A percentile compares a stretch with the other conserved stretches of the same genome.
Evolutionary conservation across 1,140 invertebrate genomes (phyloP).

Genomic region (Scylla paramamosain): DNA sequence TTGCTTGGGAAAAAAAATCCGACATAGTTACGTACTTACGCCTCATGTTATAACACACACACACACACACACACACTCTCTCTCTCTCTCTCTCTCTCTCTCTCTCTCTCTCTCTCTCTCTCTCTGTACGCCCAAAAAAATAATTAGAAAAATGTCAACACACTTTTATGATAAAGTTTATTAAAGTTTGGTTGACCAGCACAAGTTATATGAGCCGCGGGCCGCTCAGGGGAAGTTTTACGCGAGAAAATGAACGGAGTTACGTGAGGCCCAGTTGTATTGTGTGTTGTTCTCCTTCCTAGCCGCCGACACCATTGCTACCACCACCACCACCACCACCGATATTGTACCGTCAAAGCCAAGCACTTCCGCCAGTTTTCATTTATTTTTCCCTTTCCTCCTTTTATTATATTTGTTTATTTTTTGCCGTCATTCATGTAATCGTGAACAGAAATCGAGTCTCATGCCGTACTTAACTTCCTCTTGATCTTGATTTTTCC

Average conservation of each 20-base stretch:
- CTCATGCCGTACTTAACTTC: too few relatives aligned
- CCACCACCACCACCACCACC: not conserved
- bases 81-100: conserved; percentile 20
- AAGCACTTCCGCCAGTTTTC: too few relatives aligned
- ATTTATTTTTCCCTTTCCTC: too few relatives aligned
- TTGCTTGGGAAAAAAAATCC: not conserved
- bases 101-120: conserved; percentile 20
- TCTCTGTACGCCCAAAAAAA: not conserved
- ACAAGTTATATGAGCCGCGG: conserved; percentile 57
- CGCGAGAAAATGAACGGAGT: not conserved
- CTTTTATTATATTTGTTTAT: too few relatives aligned
- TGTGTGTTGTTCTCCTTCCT: not conserved
- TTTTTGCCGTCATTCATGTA: too few relatives aligned
- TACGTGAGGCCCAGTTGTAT: conserved; percentile 22
- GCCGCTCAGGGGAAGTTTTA: conserved; percentile 41
- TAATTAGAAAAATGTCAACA: conserved; percentile 35
- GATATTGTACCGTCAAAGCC: not conserved
- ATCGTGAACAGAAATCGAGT: too few relatives aligned
- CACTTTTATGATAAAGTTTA: conserved; percentile 50
- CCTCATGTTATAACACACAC: not conserved
- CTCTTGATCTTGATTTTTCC: too few relatives aligned
- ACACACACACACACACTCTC: conserved; percentile 8
- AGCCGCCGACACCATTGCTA: not conserved
- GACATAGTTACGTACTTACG: too few relatives aligned
- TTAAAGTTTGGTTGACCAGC: conserved; percentile 58